Percentiles rank a stretch among this genome's conserved stretches.
These are phyloP conservation scores for Poecilia picta DNA, from an alignment of 2,797 vertebrate genomes.

Conservation along the genomic window DNA sequence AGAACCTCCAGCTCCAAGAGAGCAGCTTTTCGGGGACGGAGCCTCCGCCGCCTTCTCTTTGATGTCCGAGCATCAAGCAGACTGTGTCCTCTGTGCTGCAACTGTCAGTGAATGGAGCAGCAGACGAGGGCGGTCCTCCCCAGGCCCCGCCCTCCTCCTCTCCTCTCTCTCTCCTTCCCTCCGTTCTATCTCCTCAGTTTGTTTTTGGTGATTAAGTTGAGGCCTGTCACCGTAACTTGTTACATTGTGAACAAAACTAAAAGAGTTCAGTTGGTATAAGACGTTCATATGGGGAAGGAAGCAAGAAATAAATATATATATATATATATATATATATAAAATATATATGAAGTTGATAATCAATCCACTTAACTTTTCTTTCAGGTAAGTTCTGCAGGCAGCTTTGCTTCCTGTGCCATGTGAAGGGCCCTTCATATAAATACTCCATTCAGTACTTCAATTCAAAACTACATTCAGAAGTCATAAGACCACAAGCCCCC, in stretches of 20 bases:
- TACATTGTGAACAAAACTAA: constrained; percentile 98
- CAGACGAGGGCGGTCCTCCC: constrained; percentile 77
- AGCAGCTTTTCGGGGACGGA: constrained; percentile 93
- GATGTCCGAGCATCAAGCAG: constrained; percentile 95
- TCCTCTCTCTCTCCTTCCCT: constrained; percentile 53
- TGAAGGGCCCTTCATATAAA: constrained; percentile 93
- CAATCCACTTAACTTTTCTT: constrained; percentile 96
- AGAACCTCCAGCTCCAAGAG: constrained; percentile 98
- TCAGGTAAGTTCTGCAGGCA: constrained; percentile 91
- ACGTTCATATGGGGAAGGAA: constrained; percentile 79
- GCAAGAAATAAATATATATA: constrained; percentile 72
- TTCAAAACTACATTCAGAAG: constrained; percentile 95
- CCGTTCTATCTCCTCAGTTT: constrained; percentile 73
- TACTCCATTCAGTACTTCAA: too few relatives aligned
- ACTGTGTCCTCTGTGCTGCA: constrained; percentile 99
- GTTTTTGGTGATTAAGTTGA: constrained; percentile 98
- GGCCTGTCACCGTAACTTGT: constrained; percentile 97
- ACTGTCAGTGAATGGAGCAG: constrained; percentile 93
- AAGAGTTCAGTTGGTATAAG: constrained; percentile 82
- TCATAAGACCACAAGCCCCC: constrained; percentile 91
- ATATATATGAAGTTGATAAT: constrained; percentile 94
- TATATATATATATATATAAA: constrained; percentile 53
- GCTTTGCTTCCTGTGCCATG: constrained; percentile 90
- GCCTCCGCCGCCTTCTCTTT: constrained; percentile 99
- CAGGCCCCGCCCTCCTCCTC: constrained; percentile 73